Evolutionary conservation across 2,797 vertebrate genomes (phyloP).

Genomic region (Enteromius fasciolatus): DNA sequence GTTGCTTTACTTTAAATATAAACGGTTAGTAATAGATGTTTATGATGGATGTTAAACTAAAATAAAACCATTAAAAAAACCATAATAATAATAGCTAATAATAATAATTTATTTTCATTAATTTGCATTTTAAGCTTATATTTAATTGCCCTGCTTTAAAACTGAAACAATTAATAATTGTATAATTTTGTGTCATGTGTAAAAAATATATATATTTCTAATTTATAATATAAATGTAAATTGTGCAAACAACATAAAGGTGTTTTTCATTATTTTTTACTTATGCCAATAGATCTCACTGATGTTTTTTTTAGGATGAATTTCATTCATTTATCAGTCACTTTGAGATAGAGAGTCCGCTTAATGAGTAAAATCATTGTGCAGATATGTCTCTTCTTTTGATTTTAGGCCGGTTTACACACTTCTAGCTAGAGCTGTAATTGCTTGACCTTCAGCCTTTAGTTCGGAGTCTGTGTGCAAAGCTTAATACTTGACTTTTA

Average conservation of each 20-base stretch:
- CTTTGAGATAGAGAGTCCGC: neutral
- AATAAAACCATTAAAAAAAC: too few relatives aligned
- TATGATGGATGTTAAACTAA: neutral
- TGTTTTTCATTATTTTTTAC: too few relatives aligned
- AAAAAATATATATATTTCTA: neutral
- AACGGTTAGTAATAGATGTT: neutral
- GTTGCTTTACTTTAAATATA: neutral
- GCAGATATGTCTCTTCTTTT: neutral
- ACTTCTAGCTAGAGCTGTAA: neutral
- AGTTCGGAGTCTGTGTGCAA: neutral
- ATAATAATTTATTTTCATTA: too few relatives aligned
- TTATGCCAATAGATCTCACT: neutral
- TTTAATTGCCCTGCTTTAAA: neutral
- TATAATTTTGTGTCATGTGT: neutral
- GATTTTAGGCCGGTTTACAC: neutral
- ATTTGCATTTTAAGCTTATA: too few relatives aligned
- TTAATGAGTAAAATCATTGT: neutral
- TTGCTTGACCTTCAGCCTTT: conserved; percentile 2
- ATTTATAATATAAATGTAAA: neutral
- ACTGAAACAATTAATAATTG: neutral
- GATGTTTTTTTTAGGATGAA: neutral
- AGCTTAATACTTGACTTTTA: neutral
- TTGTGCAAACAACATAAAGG: neutral
- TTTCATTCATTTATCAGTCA: neutral
- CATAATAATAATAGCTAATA: too few relatives aligned